phyloP scores from a whole-genome alignment of 2,797 vertebrate genomes.

The Numenius phaeopus region DNA sequence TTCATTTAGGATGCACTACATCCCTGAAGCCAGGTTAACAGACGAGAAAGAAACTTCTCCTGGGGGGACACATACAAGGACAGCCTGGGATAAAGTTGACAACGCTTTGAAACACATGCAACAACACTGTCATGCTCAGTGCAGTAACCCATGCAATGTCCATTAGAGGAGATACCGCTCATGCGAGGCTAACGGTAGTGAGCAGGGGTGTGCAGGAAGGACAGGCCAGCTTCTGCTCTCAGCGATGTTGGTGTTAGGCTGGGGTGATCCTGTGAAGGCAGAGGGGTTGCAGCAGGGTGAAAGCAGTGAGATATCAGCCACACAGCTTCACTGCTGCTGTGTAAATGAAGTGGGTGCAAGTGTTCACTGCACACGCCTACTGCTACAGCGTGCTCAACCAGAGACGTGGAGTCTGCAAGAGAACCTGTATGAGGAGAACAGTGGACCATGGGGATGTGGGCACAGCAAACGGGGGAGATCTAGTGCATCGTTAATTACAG shows the following conservation, averaged over 20 bases:
- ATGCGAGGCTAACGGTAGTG: background rate
- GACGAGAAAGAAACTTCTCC: background rate
- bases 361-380: background rate
- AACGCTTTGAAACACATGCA: slow-evolving; percentile 25
- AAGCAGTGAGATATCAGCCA: background rate
- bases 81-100: background rate
- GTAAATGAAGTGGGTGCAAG: background rate
- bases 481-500: background rate
- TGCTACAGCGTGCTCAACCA: background rate
- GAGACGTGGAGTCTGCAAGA: background rate
- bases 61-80: background rate
- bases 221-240: background rate
- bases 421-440: background rate
- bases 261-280: background rate
- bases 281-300: background rate
- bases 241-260: background rate
- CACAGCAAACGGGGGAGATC: background rate
- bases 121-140: slow-evolving; percentile 11
- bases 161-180: slow-evolving; percentile 63
- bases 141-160: slow-evolving; percentile 50
- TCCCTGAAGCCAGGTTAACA: background rate
- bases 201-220: background rate
- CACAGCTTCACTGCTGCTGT: background rate
- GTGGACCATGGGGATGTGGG: fast-evolving
- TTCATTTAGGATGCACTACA: background rate